Conservation (phyloP, 2,113 vertebrate genomes). For the Scomber scombrus region DNA sequence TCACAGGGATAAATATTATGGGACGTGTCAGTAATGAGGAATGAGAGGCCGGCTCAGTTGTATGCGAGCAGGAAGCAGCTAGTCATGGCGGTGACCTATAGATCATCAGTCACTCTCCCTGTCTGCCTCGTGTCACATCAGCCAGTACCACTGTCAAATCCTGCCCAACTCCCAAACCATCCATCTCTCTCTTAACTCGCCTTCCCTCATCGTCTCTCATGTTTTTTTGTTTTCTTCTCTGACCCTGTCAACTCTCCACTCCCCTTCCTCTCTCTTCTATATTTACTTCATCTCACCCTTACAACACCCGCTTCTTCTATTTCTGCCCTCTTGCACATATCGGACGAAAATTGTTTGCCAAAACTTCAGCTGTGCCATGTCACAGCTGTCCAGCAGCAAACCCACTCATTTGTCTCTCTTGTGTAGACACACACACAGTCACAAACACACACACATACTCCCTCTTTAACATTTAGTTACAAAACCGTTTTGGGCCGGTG, state of each 20-base stretch:
- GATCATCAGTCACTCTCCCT: slow-evolving; percentile 74
- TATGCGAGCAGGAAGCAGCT: slow-evolving; percentile 71
- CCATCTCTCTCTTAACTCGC: slow-evolving; percentile 58
- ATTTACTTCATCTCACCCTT: slow-evolving; percentile 49
- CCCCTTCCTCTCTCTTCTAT: slow-evolving; percentile 31
- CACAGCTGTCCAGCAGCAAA: slow-evolving; percentile 66
- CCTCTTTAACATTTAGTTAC: slow-evolving; percentile 47
- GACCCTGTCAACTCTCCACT: slow-evolving; percentile 20
- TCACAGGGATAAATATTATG: slow-evolving; percentile 77
- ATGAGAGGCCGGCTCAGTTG: slow-evolving; percentile 57
- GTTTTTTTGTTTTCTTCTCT: slow-evolving; percentile 35
- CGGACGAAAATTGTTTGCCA: slow-evolving; percentile 55
- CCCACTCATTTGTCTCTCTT: slow-evolving; percentile 66
- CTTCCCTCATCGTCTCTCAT: slow-evolving; percentile 6
- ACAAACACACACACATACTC: not conserved
- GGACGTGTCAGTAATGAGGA: slow-evolving; percentile 76
- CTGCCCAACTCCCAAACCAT: slow-evolving; percentile 51
- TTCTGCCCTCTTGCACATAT: slow-evolving; percentile 51
- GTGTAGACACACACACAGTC: slow-evolving; percentile 8
- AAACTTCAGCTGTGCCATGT: slow-evolving; percentile 65
- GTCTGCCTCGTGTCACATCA: slow-evolving; percentile 63
- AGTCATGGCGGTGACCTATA: slow-evolving; percentile 66
- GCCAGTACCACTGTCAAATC: slow-evolving; percentile 57
- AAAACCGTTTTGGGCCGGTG: slow-evolving; percentile 49
- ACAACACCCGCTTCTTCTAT: slow-evolving; percentile 56